Evolutionary conservation across 2,113 vertebrate species (phyloP).

Genomic region (Gambusia affinis): DNA sequence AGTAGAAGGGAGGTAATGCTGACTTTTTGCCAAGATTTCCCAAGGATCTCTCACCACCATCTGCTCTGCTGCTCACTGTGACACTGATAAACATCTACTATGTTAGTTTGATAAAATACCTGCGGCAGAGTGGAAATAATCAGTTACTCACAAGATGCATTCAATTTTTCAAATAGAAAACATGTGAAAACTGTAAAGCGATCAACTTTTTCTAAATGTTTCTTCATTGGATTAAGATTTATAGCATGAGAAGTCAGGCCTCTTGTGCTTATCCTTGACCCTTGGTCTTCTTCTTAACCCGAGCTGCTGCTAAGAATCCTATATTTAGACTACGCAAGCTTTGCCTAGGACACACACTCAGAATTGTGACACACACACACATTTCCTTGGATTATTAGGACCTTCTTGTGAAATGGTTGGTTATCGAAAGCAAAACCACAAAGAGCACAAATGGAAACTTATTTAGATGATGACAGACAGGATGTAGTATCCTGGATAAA

Average conservation of each 20-base stretch:
- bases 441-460: slow-evolving; percentile 22
- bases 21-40: not conserved
- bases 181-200: not conserved
- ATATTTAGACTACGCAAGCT: slow-evolving; percentile 2
- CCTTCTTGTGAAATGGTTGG: slow-evolving; percentile 9
- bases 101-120: not conserved
- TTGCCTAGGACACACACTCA: slow-evolving; percentile 8
- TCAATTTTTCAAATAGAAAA: not conserved
- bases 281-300: slow-evolving; percentile 39
- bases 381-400: slow-evolving; percentile 10
- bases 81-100: not conserved
- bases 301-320: slow-evolving; percentile 50
- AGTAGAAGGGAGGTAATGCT: not conserved
- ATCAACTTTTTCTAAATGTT: slow-evolving; percentile 16
- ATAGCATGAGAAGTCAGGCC: slow-evolving; percentile 14
- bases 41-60: not conserved
- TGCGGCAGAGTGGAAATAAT: not conserved
- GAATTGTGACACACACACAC: not conserved
- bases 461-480: slow-evolving; percentile 17
- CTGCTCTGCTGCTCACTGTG: no score
- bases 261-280: slow-evolving; percentile 35
- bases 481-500: slow-evolving; percentile 9
- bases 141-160: not conserved
- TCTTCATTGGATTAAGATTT: slow-evolving; percentile 24
- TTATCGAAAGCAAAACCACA: slow-evolving; percentile 8